These are phyloP conservation scores for Sturnus vulgaris DNA, from an alignment of 2,113 vertebrate genomes.

Conservation along the genomic window DNA sequence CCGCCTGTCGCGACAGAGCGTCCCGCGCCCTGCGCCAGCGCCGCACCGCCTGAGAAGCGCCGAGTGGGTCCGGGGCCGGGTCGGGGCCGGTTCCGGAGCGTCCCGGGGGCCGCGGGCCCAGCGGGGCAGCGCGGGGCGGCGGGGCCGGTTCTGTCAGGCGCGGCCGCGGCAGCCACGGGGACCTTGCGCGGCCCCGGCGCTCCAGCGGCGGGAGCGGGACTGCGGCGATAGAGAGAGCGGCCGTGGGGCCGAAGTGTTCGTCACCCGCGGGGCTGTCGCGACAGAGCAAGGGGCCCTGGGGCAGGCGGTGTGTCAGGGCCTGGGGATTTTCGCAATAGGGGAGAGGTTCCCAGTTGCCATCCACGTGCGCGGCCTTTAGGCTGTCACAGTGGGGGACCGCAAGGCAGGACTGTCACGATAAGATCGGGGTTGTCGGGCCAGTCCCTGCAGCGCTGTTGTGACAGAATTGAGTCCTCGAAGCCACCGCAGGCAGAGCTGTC, in stretches of 20 bases:
- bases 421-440: background rate
- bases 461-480: background rate
- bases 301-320: background rate
- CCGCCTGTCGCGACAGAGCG: background rate
- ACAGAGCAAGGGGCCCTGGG: background rate
- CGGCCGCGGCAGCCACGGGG: background rate
- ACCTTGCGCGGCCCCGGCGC: background rate
- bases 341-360: background rate
- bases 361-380: background rate
- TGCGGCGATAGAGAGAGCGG: background rate
- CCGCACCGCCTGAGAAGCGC: background rate
- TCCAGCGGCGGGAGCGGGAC: background rate
- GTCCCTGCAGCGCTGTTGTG: background rate
- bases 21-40: no score
- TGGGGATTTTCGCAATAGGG: fast-evolving
- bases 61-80: fast-evolving
- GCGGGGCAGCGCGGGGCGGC: background rate
- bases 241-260: background rate
- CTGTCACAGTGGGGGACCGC: no score
- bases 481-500: background rate
- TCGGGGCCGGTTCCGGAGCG: no score
- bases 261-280: background rate
- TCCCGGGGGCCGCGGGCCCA: background rate
- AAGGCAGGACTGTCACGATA: background rate
- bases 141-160: background rate